phyloP scores from a whole-genome alignment of 2,888 invertebrate species.

The Dermolepida albohirtum region DNA sequence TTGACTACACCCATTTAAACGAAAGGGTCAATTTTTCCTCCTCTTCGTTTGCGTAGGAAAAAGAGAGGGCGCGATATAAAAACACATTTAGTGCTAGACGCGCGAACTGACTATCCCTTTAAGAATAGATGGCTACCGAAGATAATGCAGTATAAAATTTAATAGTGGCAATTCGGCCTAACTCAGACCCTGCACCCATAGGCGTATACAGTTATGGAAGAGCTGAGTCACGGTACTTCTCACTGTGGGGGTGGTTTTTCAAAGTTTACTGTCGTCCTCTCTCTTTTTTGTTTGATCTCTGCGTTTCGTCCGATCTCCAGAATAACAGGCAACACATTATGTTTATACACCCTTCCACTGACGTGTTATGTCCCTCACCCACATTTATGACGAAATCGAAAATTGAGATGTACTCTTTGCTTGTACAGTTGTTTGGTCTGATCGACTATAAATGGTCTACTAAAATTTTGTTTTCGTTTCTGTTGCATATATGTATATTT shows the following conservation, averaged over 20 bases:
- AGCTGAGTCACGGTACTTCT: slow-evolving; percentile 50
- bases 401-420: slow-evolving; percentile 36
- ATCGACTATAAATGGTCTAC: too few species aligned
- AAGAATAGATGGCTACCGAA: slow-evolving; percentile 39
- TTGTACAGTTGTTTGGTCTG: slow-evolving; percentile 10
- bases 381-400: slow-evolving; percentile 34
- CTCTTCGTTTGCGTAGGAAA: slow-evolving; percentile 18
- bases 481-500: too few species aligned
- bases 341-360: slow-evolving; percentile 17
- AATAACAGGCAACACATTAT: slow-evolving; percentile 31
- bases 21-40: slow-evolving; percentile 19
- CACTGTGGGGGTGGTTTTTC: slow-evolving; percentile 49
- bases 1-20: slow-evolving; percentile 22
- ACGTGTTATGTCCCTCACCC: slow-evolving; percentile 12
- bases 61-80: slow-evolving; percentile 18
- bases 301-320: slow-evolving; percentile 16
- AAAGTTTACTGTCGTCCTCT: slow-evolving; percentile 31
- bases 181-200: slow-evolving; percentile 46
- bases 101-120: slow-evolving; percentile 23
- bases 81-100: slow-evolving; percentile 4
- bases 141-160: slow-evolving; percentile 41
- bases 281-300: slow-evolving; percentile 23
- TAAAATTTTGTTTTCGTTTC: too few species aligned
- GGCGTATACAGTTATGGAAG: slow-evolving; percentile 45
- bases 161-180: slow-evolving; percentile 42